Percentiles rank a stretch among this genome's conserved stretches.
These are phyloP conservation scores for Cabera pusaria DNA, from an alignment of 2,888 invertebrate genomes.

Conservation along the genomic window DNA sequence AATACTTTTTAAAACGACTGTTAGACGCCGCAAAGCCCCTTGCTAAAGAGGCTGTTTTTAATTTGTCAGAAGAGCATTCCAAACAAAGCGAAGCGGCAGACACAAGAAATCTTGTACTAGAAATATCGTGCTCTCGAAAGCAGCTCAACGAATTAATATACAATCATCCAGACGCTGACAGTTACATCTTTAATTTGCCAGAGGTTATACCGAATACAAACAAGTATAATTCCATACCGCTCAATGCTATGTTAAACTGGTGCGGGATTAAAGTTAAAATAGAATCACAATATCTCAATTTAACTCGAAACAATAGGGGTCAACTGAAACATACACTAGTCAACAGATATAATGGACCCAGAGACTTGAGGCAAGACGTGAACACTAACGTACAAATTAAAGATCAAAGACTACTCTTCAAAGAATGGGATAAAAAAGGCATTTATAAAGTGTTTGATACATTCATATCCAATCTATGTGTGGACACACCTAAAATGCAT, in stretches of 20 bases:
- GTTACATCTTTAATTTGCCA: conserved; percentile 49
- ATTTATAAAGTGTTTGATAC: too few relatives aligned
- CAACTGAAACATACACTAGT: conserved; percentile 41
- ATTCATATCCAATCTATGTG: too few relatives aligned
- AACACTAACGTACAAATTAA: conserved; percentile 19
- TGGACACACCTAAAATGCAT: too few relatives aligned
- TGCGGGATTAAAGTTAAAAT: conserved; percentile 37
- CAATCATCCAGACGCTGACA: conserved; percentile 16
- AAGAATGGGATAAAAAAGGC: too few relatives aligned
- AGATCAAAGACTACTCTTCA: neutral
- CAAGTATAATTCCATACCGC: conserved; percentile 19
- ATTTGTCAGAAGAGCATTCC: conserved; percentile 24
- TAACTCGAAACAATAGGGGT: conserved; percentile 37
- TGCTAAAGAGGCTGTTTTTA: conserved; percentile 36
- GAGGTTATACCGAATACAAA: conserved; percentile 17
- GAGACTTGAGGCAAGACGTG: conserved; percentile 9
- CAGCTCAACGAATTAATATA: conserved; percentile 31
- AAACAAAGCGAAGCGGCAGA: conserved; percentile 12
- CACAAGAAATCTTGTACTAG: conserved; percentile 36
- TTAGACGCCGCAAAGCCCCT: conserved; percentile 41
- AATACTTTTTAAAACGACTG: conserved; percentile 48
- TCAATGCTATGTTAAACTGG: conserved; percentile 49
- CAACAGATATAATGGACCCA: conserved; percentile 32
- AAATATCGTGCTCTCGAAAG: conserved; percentile 42
- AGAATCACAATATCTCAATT: conserved; percentile 31